Base-by-base conservation (phyloP, 2,888 invertebrate genomes). In the Drosophila buzzatii region DNA sequence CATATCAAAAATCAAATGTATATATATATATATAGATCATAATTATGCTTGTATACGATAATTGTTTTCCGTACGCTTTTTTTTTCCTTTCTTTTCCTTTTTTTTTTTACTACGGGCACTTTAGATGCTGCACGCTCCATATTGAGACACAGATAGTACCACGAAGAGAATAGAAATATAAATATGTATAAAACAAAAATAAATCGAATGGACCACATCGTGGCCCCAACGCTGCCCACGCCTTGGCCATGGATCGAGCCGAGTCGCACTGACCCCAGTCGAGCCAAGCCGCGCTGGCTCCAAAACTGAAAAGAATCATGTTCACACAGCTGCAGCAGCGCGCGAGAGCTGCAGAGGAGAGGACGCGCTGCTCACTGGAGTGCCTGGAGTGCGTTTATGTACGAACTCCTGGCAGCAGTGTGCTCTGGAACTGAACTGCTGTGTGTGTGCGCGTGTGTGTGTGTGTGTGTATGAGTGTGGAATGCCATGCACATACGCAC, bases 101-200 rank as follows among this genome's bases (percentile, higher is more conserved):
- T 65, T 27, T 37, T 41, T 57, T 51, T 77, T 69, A 80, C 85
- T 78, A 78, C 82, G 80, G 85, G 87, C 82, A 85, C 87, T 76
- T 85, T 79, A 81, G 83, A 85, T 85, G 84, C 82, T 86, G 84
- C 70, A 63, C 81, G 80, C 86, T 84, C 82, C 82, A 77, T 81
- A 77, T 82, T 88, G 86, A 86, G 86, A 86, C 89, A 88, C 86
- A 86, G 86, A 88, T 80, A 80, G 89, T 75, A 86, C 86, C 89
- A 88, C 89, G 80, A 88, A 76, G 70, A 74, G 72, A 86, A 85
- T 72, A 69, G 68, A 65, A 65, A 64, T 18, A 6, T 16, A 10
- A 10, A 35, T 35, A 27, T 27, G 27, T 27, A 27, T 14, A 47
- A 57, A 56, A 61, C n/a, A 41, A 56, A 57, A 51, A 57, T n/a